Evolutionary conservation across 1,140 invertebrate genomes (phyloP), one percentile per base, ranked within the genome.

Genomic region (Hyposmocoma kahamanoa): DNA sequence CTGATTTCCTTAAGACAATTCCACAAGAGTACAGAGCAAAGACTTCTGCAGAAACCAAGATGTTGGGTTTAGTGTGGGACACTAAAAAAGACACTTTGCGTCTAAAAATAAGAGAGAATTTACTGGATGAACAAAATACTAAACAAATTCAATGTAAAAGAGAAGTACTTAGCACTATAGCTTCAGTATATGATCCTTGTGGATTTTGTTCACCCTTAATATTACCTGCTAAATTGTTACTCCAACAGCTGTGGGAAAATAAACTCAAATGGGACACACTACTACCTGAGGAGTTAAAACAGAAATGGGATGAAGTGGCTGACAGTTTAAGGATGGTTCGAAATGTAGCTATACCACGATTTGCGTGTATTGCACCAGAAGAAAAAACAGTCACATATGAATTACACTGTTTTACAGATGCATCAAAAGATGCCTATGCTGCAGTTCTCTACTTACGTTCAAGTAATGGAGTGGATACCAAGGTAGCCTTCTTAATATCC

Each of bases 121-220:
- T 5, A 24, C 2, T 4, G 2, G 2, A 42, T 18, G 4, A 11
- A 13, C 9, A 42, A 5, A 3, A 13, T 24, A 11, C 22, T 22
- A 3, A 6, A 11, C 2, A 19, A 20, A 8, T 19, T 13, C 8
- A 19, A 3, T 30, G 21, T 20, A 45, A 45, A 30, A 28, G 43
- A 15, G 11, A 28, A 19, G 28, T 45, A 30, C 26, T 45, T 8
- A 9, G 22, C 6, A 15, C 3, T 6, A 19, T 45, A 19, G 24
- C 43, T 3, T 18, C 6, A 18, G n/a, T 45, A 9, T 45, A 30
- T 18, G 43, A 45, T 45, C 43, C 43, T 8, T 30, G 24, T 21
- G 43, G 43, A 19, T 45, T 45, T 45, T 3, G 2, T 2, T 22
- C 3, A 1, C 43, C 43, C 19, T 24, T 45, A 10, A 8, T 45